Base-by-base conservation (phyloP, 1,140 invertebrate species). In the Ceratina australensis region DNA sequence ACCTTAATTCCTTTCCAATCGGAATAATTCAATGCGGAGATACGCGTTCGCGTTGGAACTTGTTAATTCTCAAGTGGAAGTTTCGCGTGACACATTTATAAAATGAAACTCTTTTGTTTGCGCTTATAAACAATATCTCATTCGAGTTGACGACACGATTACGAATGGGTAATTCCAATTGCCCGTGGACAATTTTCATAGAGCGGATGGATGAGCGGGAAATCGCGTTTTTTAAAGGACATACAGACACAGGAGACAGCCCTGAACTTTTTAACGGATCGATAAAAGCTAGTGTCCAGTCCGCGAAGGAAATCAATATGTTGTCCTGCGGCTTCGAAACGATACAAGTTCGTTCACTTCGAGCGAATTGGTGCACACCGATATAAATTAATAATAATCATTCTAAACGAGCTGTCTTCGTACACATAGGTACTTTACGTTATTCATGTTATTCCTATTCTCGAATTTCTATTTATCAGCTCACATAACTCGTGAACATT, bases 231-330 rank as follows among this genome's bases (percentile, higher is more conserved):
- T n/a, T 24, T 8, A 72, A 78, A 78, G 69, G 69, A 78, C 60
- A 78, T 65, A 56, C 22, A 72, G 42, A 67, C 61, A 73, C 65
- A 67, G 64, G 76, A 77, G 84, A 85, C 85, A 89, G 84, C 88
- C 89, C 87, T 89, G 90, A 89, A 90, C 87, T 90, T 90, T 90
- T 88, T 83, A 87, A 63, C 81, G 72, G 88, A 90, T 91, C 89
- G 88, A 91, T 91, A 90, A 85, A 82, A 72, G 73, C 79, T 78
- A 86, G 83, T 88, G 86, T 90, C 85, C 87, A 85, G 86, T 89
- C 82, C 76, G 76, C 75, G 72, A 86, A 84, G 69, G 80, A 84
- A 88, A 89, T 89, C 87, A 89, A 89, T 89, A 88, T 87, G 79
- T 89, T 74, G 87, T 89, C 85, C 88, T 89, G 84, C 61, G 81